These are phyloP conservation scores for Muntiacus reevesi DNA, from an alignment of 2,113 vertebrate species.

Conservation along the genomic window DNA sequence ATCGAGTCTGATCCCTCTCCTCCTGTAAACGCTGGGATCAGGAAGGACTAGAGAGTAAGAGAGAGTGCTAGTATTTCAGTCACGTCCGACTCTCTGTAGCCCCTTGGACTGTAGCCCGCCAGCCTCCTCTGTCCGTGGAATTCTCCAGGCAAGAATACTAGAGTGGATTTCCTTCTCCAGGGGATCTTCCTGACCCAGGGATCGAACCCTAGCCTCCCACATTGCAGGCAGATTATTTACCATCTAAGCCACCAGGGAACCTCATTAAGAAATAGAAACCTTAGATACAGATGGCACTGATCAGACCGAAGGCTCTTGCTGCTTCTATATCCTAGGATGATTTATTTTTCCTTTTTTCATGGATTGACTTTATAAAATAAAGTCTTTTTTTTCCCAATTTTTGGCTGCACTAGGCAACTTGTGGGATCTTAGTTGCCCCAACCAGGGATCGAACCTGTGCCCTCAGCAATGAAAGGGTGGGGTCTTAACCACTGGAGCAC, in stretches of 20 bases:
- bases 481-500: not conserved
- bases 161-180: not conserved
- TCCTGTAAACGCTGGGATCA: not conserved
- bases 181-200: not conserved
- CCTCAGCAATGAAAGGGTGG: not conserved
- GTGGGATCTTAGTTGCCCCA: not conserved
- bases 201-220: not conserved
- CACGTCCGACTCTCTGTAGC: not conserved
- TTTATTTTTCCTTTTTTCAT: not conserved
- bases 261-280: not conserved
- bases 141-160: not conserved
- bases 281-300: accelerated
- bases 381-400: not conserved
- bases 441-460: not conserved
- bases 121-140: not conserved
- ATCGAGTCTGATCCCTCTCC: not conserved
- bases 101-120: not conserved
- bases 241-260: not conserved
- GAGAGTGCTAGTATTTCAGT: not conserved
- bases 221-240: not conserved
- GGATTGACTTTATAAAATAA: not conserved
- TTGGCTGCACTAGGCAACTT: not conserved
- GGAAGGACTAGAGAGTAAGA: not conserved
- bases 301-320: not conserved
- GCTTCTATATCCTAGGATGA: not conserved